Conservation (phyloP, 1,140 invertebrate species). For the Neodiprion virginianus region DNA sequence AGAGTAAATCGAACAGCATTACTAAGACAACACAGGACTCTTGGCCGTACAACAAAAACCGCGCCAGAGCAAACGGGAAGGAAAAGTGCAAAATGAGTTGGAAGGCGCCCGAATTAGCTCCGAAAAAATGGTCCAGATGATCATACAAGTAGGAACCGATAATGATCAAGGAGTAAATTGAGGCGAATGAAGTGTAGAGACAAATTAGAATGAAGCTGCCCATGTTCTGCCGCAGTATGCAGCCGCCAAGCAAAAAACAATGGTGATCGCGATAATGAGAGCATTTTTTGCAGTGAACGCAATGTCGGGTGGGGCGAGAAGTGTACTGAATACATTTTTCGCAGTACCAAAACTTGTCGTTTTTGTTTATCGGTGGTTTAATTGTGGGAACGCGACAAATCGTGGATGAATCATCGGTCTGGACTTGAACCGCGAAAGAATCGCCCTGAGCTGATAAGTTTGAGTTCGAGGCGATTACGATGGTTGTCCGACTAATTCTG, state of each 20-base stretch:
- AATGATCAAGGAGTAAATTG: slow-evolving; percentile 39
- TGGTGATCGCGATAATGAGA: slow-evolving; percentile 47
- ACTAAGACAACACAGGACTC: slow-evolving; percentile 38
- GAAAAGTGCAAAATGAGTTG: slow-evolving; percentile 45
- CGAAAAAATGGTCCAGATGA: slow-evolving; percentile 35
- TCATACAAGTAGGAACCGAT: slow-evolving; percentile 43
- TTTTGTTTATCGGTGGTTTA: background rate
- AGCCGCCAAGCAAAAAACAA: slow-evolving; percentile 46
- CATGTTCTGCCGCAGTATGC: slow-evolving; percentile 44
- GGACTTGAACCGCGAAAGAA: background rate
- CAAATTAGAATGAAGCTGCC: slow-evolving; percentile 49
- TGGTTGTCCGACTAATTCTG: slow-evolving; percentile 36
- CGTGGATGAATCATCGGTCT: no score
- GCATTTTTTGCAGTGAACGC: slow-evolving; percentile 42
- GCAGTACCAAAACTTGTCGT: slow-evolving; percentile 47
- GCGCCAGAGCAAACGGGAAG: slow-evolving; percentile 42
- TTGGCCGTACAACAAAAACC: slow-evolving; percentile 33
- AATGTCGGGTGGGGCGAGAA: slow-evolving; percentile 42
- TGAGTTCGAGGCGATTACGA: slow-evolving; percentile 25
- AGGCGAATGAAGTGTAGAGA: slow-evolving; percentile 43
- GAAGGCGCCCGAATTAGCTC: slow-evolving; percentile 29
- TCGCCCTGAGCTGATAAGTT: slow-evolving; percentile 20
- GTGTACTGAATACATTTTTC: slow-evolving; percentile 42
- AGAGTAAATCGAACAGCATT: slow-evolving; percentile 38
- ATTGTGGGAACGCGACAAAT: no score